A percentile compares a stretch with the other conserved stretches of the same genome.
Evolutionary conservation across 2,797 vertebrate species (phyloP).

Genomic region (Onychomys leucogaster): DNA sequence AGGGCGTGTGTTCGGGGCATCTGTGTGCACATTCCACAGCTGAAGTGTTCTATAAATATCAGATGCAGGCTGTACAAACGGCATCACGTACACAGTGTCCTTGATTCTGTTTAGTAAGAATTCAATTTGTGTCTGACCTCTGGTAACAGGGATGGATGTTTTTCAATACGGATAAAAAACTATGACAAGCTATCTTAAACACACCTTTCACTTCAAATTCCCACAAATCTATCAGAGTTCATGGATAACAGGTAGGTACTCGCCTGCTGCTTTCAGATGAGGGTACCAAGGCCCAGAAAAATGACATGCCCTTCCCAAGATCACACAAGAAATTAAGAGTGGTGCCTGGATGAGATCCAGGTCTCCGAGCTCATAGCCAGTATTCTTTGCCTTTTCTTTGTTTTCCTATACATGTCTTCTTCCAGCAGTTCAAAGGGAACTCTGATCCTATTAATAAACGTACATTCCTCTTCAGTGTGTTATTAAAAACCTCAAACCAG

Average conservation of each 20-base stretch:
- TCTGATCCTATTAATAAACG: not conserved
- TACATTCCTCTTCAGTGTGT: constrained; percentile 18
- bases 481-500: constrained; percentile 4
- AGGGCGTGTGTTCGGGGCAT: constrained; percentile 73
- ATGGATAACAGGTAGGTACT: not conserved
- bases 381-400: constrained; percentile 4
- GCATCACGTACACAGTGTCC: constrained; percentile 66
- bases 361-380: not conserved
- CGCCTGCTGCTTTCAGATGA: not conserved
- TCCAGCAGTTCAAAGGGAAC: constrained; percentile 29
- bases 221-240: constrained; percentile 9
- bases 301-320: not conserved
- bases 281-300: not conserved
- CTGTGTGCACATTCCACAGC: constrained; percentile 66
- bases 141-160: constrained; percentile 67
- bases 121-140: constrained; percentile 75
- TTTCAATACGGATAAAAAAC: constrained; percentile 61
- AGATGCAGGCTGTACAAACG: constrained; percentile 67
- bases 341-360: not conserved
- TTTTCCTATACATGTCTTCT: not conserved
- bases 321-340: not conserved
- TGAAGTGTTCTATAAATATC: constrained; percentile 81
- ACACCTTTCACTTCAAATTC: constrained; percentile 52
- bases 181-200: constrained; percentile 42
- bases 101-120: constrained; percentile 75